phyloP scores from a whole-genome alignment of 2,113 vertebrate genomes.

The Myanophis thanlyinensis region DNA sequence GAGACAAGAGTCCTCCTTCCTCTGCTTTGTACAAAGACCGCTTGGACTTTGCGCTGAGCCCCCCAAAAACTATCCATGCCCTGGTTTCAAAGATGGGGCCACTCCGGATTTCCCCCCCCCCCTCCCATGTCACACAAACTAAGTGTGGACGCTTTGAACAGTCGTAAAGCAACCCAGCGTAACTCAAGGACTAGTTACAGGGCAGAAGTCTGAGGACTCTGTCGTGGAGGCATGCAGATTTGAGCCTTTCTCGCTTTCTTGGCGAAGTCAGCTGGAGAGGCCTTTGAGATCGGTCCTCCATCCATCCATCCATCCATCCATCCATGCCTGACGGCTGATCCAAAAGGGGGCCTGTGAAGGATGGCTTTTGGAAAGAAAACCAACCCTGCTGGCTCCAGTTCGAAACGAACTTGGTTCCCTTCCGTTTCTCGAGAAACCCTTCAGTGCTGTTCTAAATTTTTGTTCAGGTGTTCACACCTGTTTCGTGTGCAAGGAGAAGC shows the following conservation, averaged over 20 bases:
- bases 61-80: too few relatives aligned
- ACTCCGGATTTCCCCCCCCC: too few relatives aligned
- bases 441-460: neutral
- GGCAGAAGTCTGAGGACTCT: neutral
- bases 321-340: neutral
- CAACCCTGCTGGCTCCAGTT: neutral
- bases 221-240: neutral
- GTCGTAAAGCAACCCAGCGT: too few relatives aligned
- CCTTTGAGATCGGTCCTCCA: neutral
- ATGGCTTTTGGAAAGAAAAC: neutral
- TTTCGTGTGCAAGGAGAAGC: slow-evolving; percentile 88
- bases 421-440: neutral
- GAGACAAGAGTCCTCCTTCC: neutral
- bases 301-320: too few relatives aligned
- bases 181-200: too few relatives aligned
- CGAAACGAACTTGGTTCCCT: neutral
- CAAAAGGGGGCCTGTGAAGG: neutral
- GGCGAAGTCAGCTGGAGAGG: neutral
- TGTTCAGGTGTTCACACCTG: slow-evolving; percentile 84
- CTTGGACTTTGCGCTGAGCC: too few relatives aligned
- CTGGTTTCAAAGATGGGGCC: too few relatives aligned
- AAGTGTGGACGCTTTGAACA: too few relatives aligned
- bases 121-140: too few relatives aligned
- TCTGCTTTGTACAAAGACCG: too few relatives aligned
- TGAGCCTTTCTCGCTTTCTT: neutral